Base-by-base conservation (phyloP, 2,888 invertebrate genomes). In the Koerneria pararmatus region DNA sequence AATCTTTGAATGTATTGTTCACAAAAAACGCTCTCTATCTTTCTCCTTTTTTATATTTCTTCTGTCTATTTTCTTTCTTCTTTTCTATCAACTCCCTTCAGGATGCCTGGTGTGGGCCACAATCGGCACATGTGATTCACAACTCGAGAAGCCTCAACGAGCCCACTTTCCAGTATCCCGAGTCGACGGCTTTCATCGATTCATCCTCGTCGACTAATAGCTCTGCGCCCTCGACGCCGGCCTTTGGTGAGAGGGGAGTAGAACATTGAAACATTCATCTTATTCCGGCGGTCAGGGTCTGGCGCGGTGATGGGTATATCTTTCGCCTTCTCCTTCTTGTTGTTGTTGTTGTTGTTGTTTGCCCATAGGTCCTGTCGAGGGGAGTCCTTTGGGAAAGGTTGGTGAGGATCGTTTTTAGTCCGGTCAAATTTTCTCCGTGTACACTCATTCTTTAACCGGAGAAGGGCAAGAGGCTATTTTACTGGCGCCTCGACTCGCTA, bases 221-320 rank as follows among this genome's bases (percentile, higher is more conserved):
- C 67, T 80, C 80, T 24, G 76, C 80, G 11, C 80, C 80, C 2
- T 78, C 78, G 27, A 80, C 80, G 34, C 80, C 80, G 35, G 80
- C 76, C n/a, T n/a, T n/a, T n/a, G n/a, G n/a, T n/a, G n/a, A n/a
- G n/a, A n/a, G n/a, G n/a, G n/a, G n/a, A n/a, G n/a, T n/a, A n/a
- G n/a, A n/a, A n/a, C 15, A 22, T 11, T 19, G 57, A 57, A 6
- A 32, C 34, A 41, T 19, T 41, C 41, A 8, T 32, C 32, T 32
- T n/a, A 19, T 22, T 8, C 19, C 32, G 35, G 27, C 29, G 53
- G 8, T 51, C 22, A 22, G 24, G 19, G 22, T n/a, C 19, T 51
- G 19, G 51, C 22, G n/a, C 24, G 8, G 51, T 51, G 34, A 6
- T 4, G 57, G 19, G 24, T 3, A 11, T 34, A 8, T 2, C 32